Base-by-base conservation (phyloP, 2,888 invertebrate species). In the Diarsia rubi region DNA sequence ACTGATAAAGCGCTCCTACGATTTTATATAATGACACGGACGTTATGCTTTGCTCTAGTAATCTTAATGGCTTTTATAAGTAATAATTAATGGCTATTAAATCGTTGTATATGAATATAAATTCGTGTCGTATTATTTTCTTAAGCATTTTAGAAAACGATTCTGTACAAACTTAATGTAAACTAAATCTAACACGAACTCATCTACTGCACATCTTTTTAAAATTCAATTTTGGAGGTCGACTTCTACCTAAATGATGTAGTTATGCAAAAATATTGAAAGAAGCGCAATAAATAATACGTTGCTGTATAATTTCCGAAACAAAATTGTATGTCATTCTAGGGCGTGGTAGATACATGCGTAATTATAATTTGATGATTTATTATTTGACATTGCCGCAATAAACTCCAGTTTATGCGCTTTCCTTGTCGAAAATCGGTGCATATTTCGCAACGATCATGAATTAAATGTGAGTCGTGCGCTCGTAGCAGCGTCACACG, bases 311-410 rank as follows among this genome's bases (percentile, higher is more conserved):
- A 94, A 95, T 96, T 95, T 94, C 91, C 90, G 91, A 93, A 91
- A 90, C 90, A 90, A 94, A 95, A 94, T 95, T 95, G 92, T 94
- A 93, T 93, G 93, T 93, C 93, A 91, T 93, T 93, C 89, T 91
- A 92, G 93, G 95, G 95, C 92, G 95, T 94, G 94, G 93, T 90
- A 88, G 89, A 91, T 91, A 88, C 90, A 90, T 91, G 89, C 89
- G 91, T 92, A 95, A 94, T 93, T 94, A 94, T 93, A 91, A 94
- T 94, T 94, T 93, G 89, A 90, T 94, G 95, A 94, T 95, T 95
- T 95, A 95, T 87, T 94, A 93, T 93, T 93, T 92, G 91, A 90
- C 88, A 88, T 90, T 89, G 87, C 72, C 37, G 91, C 90, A 91
- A 91, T 92, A 91, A 92, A 92, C 88, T 86, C 86, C 88, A 88